Evolutionary conservation across 2,113 vertebrate genomes (phyloP).

Genomic region (Gallinago undulata): DNA sequence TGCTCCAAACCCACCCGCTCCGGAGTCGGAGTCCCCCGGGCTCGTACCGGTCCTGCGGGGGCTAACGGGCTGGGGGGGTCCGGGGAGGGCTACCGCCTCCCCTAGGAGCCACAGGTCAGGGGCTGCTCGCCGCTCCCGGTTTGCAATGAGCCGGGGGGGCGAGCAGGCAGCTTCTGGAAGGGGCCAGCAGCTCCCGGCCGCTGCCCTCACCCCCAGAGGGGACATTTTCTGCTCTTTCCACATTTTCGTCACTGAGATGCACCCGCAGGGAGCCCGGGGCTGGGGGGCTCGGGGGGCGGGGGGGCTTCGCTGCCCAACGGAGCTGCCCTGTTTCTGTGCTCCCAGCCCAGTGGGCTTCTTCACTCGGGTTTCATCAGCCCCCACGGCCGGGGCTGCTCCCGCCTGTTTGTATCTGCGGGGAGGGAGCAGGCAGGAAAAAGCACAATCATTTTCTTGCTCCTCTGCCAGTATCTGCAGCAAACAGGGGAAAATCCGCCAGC

Average conservation of each 20-base stretch:
- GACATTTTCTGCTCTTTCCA: background rate
- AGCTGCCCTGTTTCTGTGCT: background rate
- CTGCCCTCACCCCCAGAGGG: background rate
- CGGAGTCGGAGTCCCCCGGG: background rate
- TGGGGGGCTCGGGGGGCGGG: background rate
- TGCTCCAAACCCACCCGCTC: background rate
- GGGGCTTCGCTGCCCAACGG: background rate
- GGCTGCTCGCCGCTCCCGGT: background rate
- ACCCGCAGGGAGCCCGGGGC: background rate
- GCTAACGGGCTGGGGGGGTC: background rate
- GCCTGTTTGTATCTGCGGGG: background rate
- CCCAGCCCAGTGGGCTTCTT: background rate
- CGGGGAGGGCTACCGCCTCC: too few relatives aligned
- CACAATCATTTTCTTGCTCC: background rate
- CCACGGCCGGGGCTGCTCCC: background rate
- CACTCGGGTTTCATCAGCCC: background rate
- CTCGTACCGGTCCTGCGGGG: rapidly evolving
- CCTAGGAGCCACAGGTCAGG: background rate
- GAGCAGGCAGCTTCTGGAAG: background rate
- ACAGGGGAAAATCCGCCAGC: background rate
- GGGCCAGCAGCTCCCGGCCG: background rate
- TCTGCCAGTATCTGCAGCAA: background rate
- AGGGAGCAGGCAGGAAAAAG: background rate
- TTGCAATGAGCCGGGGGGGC: background rate
- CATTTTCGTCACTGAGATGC: background rate